Evolutionary conservation across 2,888 invertebrate genomes (phyloP).

Genomic region (Empis livida): DNA sequence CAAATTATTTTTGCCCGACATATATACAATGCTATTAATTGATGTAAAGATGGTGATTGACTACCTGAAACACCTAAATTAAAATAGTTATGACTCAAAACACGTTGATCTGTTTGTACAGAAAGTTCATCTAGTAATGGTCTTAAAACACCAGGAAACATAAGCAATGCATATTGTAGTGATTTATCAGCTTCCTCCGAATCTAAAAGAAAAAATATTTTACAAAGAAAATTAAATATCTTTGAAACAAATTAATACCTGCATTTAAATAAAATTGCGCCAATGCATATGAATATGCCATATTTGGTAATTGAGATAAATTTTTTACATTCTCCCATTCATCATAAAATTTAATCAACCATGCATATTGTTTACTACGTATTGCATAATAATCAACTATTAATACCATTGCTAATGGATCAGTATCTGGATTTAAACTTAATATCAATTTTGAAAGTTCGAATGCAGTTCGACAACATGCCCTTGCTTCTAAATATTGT

Average conservation of each 20-base stretch:
- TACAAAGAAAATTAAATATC: background rate
- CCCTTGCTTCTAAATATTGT: conserved; percentile 60
- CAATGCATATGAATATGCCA: conserved; percentile 68
- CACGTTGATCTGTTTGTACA: conserved; percentile 53
- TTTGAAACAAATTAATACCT: conserved; percentile 17
- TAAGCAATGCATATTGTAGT: conserved; percentile 63
- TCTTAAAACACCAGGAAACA: conserved; percentile 67
- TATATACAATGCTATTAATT: conserved; percentile 59
- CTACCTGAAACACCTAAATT: conserved; percentile 30
- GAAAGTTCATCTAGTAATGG: conserved; percentile 64
- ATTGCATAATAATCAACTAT: conserved; percentile 74
- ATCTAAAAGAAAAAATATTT: conserved; percentile 17
- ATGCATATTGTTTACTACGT: conserved; percentile 57
- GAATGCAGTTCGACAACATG: conserved; percentile 75
- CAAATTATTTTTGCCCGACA: conserved; percentile 62
- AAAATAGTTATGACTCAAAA: conserved; percentile 40
- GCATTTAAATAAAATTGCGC: conserved; percentile 50
- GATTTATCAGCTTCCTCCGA: conserved; percentile 43
- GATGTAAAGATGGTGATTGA: conserved; percentile 50
- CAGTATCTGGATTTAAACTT: conserved; percentile 58
- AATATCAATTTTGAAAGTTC: conserved; percentile 77
- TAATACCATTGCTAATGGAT: conserved; percentile 64
- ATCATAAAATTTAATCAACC: conserved; percentile 47
- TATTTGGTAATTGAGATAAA: conserved; percentile 72
- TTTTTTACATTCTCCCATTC: conserved; percentile 51